Evolutionary conservation across 2,113 vertebrate species (phyloP), one percentile per base, ranked within the genome.

Genomic region (Xiphophorus couchianus): DNA sequence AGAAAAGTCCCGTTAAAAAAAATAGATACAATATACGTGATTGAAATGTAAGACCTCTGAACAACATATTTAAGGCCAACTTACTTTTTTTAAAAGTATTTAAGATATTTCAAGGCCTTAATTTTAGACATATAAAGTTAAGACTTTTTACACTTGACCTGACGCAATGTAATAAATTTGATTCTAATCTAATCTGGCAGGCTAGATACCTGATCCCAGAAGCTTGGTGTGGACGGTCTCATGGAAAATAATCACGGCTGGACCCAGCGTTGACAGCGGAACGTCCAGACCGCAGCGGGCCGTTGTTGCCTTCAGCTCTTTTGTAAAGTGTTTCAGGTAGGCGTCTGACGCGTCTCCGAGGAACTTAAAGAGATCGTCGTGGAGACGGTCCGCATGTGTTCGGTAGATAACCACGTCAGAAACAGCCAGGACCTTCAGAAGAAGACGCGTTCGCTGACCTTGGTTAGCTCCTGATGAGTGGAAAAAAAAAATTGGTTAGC

Each of bases 351-450:
- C 98, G 42, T 99, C 97, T 9, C 97, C 97, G 14, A 99, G 96
- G 92, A 99, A 99, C 90, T 99, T 99, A 90, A 99, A 99, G 84
- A 99, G 96, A 86, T 99, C 98, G 29, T 99, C 98, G 30, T 99
- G 98, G 79, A 99, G 96, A 71, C 98, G 95, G 93, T 99, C 98
- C 22, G 97, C 96, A 30, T 97, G 98, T 54, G 98, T 99, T 82
- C 98, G 95, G 90, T 99, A 99, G 91, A 99, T 98, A 82, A 99
- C 95, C 30, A 99, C 93, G 86, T 99, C 98, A 30, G 97, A 99
- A 62, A 99, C 93, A 66, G 98, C 98, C 82, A 99, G 90, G 68
- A 99, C 97, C 89, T 99, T 99, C 60, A 99, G 95, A 27, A 99
- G 96, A 84, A 99, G 95, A 39, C 98, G 94, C 9, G 97, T 99